Conservation (phyloP, 2,888 invertebrate genomes). For the Sturmia bella region DNA sequence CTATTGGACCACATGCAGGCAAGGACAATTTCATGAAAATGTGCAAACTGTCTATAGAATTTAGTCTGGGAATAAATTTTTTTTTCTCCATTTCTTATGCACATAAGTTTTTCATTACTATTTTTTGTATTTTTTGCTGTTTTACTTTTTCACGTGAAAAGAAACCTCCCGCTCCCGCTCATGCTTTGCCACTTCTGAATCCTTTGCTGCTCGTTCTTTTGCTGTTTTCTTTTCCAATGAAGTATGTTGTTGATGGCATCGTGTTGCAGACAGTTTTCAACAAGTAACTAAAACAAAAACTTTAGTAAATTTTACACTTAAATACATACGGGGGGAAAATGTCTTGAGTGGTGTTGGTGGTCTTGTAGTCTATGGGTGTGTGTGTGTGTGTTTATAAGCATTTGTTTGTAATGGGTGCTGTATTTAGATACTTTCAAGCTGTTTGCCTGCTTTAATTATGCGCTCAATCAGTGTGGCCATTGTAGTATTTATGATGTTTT, state of each 20-base stretch:
- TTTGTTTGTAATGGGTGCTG: no score
- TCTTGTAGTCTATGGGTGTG: no score
- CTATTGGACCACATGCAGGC: conserved; percentile 1
- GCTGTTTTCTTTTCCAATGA: no score
- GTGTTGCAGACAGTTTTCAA: conserved; percentile 45
- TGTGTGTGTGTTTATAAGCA: no score
- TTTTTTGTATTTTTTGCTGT: neutral
- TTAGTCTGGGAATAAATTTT: conserved; percentile 24
- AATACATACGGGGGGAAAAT: conserved; percentile 5
- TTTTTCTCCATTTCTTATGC: neutral
- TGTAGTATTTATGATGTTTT: no score
- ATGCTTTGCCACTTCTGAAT: neutral
- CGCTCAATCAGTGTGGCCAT: no score
- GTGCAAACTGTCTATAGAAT: conserved; percentile 32
- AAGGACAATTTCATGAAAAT: conserved; percentile 52
- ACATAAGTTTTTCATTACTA: neutral
- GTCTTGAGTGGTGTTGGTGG: neutral
- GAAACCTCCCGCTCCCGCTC: neutral
- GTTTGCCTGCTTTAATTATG: no score
- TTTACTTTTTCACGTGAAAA: neutral
- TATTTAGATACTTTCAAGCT: no score
- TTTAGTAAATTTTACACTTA: conserved; percentile 26
- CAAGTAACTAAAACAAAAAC: conserved; percentile 42
- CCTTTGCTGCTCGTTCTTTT: neutral
- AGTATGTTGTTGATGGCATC: neutral